Evolutionary conservation across 2,888 invertebrate genomes (phyloP), one percentile per base, ranked within the genome.

Genomic region (Gasteruption jaculator): DNA sequence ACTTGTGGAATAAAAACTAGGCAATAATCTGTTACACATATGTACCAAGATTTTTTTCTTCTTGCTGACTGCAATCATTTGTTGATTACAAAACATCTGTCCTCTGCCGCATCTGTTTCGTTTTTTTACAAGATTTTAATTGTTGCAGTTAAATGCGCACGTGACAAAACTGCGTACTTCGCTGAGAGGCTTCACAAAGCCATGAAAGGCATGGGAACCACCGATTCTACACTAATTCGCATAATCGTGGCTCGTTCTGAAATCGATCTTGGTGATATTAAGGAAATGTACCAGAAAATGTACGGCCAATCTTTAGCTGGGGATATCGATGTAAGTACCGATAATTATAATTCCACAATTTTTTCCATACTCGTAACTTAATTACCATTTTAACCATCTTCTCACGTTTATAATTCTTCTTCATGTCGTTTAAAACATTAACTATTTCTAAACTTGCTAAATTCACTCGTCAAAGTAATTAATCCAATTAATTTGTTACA

Each of bases 141-240:
- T 22, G n/a, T 38, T 48, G 10, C 65, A 83, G 85, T 87, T 43
- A 83, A 83, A 71, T 85, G 85, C 52, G 85, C 87, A 2, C 81
- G 82, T 61, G 86, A 90, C 71, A 85, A 85, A 68, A 80, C 86
- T 1, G 78, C 80, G 14, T 94, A 85, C 76, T 93, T 91, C 72
- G 93, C 92, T 1, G 84, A 88, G 61, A 81, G 86, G 30, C 75
- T 94, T 35, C 83, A 91, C 73, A 82, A 87, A 65, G 83, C 88
- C 18, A 91, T 94, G 89, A 84, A 85, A 61, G 93, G 94, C 5
- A 73, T 88, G 57, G 94, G 94, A 45, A 94, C 93, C 7, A 86
- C 86, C 63, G 93, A 94, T 68, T 78, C 83, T 30, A 85, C 88
- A 54, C 75, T 94, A 53, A 91, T 93, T 59, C 84, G 93, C 58